phyloP scores from a whole-genome alignment of 2,888 invertebrate genomes.

The Clepsis dumicolana region DNA sequence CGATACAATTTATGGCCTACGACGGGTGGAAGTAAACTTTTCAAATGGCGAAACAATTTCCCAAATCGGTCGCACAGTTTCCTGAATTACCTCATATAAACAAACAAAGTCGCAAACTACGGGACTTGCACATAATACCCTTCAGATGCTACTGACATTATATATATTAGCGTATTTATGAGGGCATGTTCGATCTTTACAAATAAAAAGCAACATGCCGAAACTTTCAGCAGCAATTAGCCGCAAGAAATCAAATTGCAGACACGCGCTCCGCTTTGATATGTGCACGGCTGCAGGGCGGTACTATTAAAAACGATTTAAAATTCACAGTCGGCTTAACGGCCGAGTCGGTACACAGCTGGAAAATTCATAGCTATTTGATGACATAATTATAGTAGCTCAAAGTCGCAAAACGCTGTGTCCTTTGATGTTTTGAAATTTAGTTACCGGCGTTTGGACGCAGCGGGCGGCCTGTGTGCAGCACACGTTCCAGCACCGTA shows the following conservation, averaged over 20 bases:
- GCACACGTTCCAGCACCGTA: constrained; percentile 2
- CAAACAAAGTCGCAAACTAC: constrained; percentile 40
- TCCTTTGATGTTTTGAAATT: constrained; percentile 72
- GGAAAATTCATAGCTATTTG: constrained; percentile 72
- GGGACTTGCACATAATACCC: constrained; percentile 28
- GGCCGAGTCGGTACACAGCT: constrained; percentile 59
- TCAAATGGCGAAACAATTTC: constrained; percentile 45
- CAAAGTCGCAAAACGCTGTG: constrained; percentile 64
- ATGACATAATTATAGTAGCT: constrained; percentile 76
- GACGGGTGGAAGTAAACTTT: constrained; percentile 40
- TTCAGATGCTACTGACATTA: constrained; percentile 22
- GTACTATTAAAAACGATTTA: constrained; percentile 82
- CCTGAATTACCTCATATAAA: constrained; percentile 43
- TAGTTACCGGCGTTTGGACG: constrained; percentile 53
- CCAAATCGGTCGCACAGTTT: constrained; percentile 44
- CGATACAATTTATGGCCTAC: constrained; percentile 42
- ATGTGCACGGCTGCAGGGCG: constrained; percentile 55
- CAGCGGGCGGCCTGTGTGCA: constrained; percentile 45
- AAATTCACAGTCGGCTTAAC: constrained; percentile 83
- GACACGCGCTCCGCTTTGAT: constrained; percentile 67
- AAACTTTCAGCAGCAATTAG: constrained; percentile 40
- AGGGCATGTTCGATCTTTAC: neutral
- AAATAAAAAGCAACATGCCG: constrained; percentile 19
- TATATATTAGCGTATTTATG: neutral
- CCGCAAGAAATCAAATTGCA: constrained; percentile 61